Base-by-base conservation (phyloP, 1,140 invertebrate genomes). In the Calephelis virginiensis region DNA sequence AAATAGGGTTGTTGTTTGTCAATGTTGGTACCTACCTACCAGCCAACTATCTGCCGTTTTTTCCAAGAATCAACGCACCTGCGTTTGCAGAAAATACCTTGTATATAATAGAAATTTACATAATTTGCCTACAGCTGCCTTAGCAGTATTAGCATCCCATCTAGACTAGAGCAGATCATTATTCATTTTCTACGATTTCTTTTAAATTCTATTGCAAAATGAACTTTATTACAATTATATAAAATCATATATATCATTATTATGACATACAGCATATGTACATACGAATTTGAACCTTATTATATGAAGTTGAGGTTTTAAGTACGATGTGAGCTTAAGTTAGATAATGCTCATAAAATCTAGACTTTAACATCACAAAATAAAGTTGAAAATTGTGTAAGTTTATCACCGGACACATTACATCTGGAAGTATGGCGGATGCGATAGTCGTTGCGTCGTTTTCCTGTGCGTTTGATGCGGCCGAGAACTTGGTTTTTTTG, bases 401-500 rank as follows among this genome's bases (percentile, higher is more conserved):
- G 12, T 28, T 12, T 60, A 1, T 56, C 45, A 69, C 66, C 74
- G 74, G 70, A 80, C 70, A 70, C 48, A 11, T 17, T 46, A 43
- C 47, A 64, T 73, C 67, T 75, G 70, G 65, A 69, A 71, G 63
- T 65, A 60, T 67, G 60, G 68, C 81, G 81, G 81, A 83, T 79
- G 79, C 67, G 53, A 64, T 63, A 76, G 69, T 75, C 73, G 72
- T 67, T 66, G 67, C 70, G 63, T 73, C 70, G 71, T 75, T 83
- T 85, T 84, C 83, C 80, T 82, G 76, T 72, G 50, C 66, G 70
- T 72, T 75, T 75, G 71, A 78, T 45, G 63, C 37, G 28, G 56
- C 12, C 2, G 37, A 59, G 37, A 40, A 37, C 56, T 59, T 56
- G 12, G 53, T 56, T 59, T 59, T 59, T 59, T 59, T 59, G 56